phyloP scores from a whole-genome alignment of 2,113 vertebrate species.

The Neolamprologus cancellatus region DNA sequence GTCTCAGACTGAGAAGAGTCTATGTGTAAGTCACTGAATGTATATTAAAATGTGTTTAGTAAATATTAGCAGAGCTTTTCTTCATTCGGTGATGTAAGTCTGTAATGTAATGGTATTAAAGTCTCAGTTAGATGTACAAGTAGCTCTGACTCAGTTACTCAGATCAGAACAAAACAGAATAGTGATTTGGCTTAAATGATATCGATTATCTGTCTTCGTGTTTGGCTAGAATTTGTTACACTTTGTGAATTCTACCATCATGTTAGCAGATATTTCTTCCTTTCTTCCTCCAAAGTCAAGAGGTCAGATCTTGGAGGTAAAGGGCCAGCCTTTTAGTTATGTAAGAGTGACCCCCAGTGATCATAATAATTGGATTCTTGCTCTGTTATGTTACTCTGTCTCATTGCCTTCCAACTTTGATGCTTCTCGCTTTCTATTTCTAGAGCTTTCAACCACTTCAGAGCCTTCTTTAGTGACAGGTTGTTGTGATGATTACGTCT shows the following conservation, averaged over 20 bases:
- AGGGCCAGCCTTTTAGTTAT: not conserved
- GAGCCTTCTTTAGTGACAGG: not conserved
- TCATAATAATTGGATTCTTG: not conserved
- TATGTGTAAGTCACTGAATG: not conserved
- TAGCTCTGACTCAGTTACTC: not conserved
- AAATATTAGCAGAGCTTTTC: not conserved
- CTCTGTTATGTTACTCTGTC: not conserved
- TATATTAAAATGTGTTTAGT: not conserved
- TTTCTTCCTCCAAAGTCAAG: not conserved
- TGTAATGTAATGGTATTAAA: not conserved
- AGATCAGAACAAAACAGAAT: not conserved
- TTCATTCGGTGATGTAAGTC: not conserved
- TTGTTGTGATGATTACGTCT: not conserved
- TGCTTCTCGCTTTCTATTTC: not conserved
- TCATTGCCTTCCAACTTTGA: not conserved
- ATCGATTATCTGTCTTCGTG: fast-evolving
- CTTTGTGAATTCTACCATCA: not conserved
- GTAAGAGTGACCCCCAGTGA: not conserved
- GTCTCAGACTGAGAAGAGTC: not conserved
- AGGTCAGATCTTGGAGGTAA: not conserved
- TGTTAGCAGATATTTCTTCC: not conserved
- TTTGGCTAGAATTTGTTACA: not conserved
- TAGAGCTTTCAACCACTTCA: not conserved
- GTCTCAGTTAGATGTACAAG: not conserved
- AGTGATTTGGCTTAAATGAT: not conserved